phyloP scores from a whole-genome alignment of 2,888 invertebrate genomes.

The Cybosia mesomella region DNA sequence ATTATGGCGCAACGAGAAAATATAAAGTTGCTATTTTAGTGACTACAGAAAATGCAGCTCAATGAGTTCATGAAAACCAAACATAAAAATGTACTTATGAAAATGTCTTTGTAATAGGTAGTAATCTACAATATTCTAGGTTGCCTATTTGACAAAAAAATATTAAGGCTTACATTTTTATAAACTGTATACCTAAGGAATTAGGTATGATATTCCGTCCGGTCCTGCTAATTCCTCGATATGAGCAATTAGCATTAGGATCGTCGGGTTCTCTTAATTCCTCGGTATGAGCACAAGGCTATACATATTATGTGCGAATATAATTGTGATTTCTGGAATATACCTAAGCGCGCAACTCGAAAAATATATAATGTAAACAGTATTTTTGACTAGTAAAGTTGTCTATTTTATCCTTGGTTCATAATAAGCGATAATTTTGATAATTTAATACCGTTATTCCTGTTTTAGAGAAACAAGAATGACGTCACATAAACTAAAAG shows the following conservation, averaged over 20 bases:
- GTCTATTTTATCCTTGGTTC: neutral
- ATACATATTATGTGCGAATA: neutral
- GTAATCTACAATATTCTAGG: too few relatives aligned
- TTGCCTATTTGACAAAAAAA: neutral
- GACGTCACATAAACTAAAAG: slow-evolving; percentile 47
- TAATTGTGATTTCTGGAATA: too few relatives aligned
- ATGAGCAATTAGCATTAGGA: neutral
- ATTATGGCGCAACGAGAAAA: neutral
- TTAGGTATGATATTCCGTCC: neutral
- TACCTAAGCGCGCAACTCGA: neutral
- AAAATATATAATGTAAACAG: neutral
- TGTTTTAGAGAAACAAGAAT: slow-evolving; percentile 32
- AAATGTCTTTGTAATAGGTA: too few relatives aligned
- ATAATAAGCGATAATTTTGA: neutral
- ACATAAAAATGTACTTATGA: too few relatives aligned
- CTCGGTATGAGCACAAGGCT: neutral
- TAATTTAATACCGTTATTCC: neutral
- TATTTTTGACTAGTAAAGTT: neutral
- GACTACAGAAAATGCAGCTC: neutral
- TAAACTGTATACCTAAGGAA: neutral
- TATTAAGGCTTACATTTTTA: neutral
- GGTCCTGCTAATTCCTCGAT: neutral
- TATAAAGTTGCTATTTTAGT: neutral
- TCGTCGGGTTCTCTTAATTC: neutral
- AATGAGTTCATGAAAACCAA: too few relatives aligned